Percentiles rank a stretch among this genome's conserved stretches.
Evolutionary conservation across 2,888 invertebrate genomes (phyloP).

Genomic region (Chorisops tibialis): DNA sequence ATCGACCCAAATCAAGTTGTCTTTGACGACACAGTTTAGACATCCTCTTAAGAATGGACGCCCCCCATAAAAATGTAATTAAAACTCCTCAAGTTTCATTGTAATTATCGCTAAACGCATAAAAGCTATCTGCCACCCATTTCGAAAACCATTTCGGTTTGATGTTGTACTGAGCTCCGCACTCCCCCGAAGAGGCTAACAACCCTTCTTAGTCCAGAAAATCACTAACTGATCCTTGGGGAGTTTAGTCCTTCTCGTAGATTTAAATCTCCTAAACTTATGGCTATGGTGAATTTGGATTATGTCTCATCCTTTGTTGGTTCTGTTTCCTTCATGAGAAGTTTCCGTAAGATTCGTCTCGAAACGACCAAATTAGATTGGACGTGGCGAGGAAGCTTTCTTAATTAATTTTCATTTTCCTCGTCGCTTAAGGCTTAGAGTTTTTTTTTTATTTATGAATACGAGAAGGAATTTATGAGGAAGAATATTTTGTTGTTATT

Average conservation of each 20-base stretch:
- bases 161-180: background rate
- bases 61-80: constrained; percentile 32
- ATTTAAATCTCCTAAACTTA: constrained; percentile 32
- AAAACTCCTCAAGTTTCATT: constrained; percentile 33
- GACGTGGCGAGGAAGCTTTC: constrained; percentile 32
- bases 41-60: constrained; percentile 13
- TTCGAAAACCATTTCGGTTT: constrained; percentile 13
- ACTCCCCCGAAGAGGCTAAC: background rate
- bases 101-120: constrained; percentile 33
- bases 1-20: constrained; percentile 21
- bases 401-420: constrained; percentile 32
- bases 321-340: background rate
- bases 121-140: constrained; percentile 28
- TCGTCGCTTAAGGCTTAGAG: background rate
- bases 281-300: constrained; percentile 4
- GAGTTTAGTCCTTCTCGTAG: constrained; percentile 22
- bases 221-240: constrained; percentile 25
- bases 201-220: constrained; percentile 18
- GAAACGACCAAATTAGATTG: constrained; percentile 30
- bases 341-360: background rate
- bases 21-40: constrained; percentile 25
- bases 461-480: no score
- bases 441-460: no score
- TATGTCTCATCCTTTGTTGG: constrained; percentile 12
- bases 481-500: no score